phyloP scores from a whole-genome alignment of 2,888 invertebrate genomes.

The Brachypterus glaber region DNA sequence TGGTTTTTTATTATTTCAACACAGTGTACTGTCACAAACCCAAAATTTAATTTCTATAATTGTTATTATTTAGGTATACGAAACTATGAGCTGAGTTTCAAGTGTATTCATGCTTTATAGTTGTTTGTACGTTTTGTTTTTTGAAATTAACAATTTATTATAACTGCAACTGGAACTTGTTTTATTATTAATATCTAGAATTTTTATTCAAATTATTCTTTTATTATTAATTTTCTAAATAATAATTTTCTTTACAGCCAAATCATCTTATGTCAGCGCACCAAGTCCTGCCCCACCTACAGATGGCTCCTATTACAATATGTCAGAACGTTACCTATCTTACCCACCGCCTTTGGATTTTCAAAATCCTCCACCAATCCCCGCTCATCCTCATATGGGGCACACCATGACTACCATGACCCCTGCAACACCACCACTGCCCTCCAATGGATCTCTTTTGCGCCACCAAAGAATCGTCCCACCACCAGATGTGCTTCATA shows the following conservation, averaged over 20 bases:
- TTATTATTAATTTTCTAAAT: neutral
- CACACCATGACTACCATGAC: constrained; percentile 42
- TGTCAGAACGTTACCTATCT: constrained; percentile 71
- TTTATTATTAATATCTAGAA: no score
- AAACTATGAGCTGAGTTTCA: no score
- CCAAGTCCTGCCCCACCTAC: constrained; percentile 66
- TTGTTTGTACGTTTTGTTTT: no score
- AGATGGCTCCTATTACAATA: constrained; percentile 72
- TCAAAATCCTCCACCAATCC: constrained; percentile 40
- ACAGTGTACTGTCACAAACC: no score
- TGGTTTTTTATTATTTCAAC: no score
- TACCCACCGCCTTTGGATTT: constrained; percentile 67
- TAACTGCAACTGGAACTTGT: no score
- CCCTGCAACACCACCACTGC: constrained; percentile 33
- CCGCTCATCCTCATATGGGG: constrained; percentile 43
- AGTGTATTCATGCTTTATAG: no score
- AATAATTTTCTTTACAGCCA: constrained; percentile 42
- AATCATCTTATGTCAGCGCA: constrained; percentile 54
- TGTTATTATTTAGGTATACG: no score
- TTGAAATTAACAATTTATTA: no score
- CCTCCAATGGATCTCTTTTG: constrained; percentile 37
- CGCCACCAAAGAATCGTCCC: constrained; percentile 37
- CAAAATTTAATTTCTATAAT: no score
- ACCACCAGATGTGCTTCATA: constrained; percentile 41
- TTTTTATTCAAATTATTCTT: neutral